A percentile compares a stretch with the other conserved stretches of the same genome.
Conservation (phyloP, 2,888 invertebrate genomes). For the Reticulitermes lucifugus region DNA sequence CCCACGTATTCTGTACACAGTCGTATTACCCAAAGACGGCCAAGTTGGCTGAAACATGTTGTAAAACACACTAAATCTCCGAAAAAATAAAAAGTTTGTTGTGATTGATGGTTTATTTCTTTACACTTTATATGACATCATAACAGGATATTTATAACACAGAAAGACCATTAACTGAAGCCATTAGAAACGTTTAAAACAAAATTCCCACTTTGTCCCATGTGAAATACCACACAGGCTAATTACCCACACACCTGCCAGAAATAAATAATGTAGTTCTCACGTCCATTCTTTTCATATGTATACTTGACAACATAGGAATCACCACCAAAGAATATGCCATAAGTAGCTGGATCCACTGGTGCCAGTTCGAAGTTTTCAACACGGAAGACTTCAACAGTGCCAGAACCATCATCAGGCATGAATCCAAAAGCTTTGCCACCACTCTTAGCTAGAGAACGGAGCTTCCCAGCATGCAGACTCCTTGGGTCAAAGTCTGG, state of each 20-base stretch:
- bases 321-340: constrained; percentile 73
- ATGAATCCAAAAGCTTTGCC: constrained; percentile 76
- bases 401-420: constrained; percentile 79
- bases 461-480: constrained; percentile 58
- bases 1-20: too few relatives aligned
- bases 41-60: too few relatives aligned
- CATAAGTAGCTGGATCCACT: constrained; percentile 63
- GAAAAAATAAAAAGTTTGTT: too few relatives aligned
- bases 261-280: constrained; percentile 72
- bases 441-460: constrained; percentile 65
- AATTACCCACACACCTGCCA: constrained; percentile 70
- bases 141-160: too few relatives aligned
- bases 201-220: too few relatives aligned
- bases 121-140: too few relatives aligned
- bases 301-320: constrained; percentile 77
- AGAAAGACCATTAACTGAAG: too few relatives aligned
- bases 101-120: too few relatives aligned
- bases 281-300: constrained; percentile 67
- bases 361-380: constrained; percentile 67
- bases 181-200: too few relatives aligned
- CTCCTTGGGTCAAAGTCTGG: constrained; percentile 59
- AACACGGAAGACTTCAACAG: constrained; percentile 67
- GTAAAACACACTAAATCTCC: too few relatives aligned
- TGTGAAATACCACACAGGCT: too few relatives aligned
- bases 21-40: too few relatives aligned